phyloP scores from a whole-genome alignment of 2,888 invertebrate genomes.

The Ectemnius continuus region DNA sequence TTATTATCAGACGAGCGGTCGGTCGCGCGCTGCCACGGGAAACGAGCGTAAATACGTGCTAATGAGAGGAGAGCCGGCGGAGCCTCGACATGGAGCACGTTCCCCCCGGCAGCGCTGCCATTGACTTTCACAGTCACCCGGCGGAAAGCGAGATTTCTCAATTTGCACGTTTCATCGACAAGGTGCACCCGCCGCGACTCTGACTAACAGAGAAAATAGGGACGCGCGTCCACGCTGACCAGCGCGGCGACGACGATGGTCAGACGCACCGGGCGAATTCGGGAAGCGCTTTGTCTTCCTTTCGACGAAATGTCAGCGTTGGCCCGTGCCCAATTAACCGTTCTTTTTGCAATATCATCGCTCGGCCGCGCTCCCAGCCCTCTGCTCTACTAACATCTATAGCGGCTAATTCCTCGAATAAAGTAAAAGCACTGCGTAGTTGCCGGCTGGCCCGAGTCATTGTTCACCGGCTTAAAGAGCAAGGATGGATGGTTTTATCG shows the following conservation, averaged over 20 bases:
- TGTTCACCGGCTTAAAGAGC: slow-evolving; percentile 5
- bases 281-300: slow-evolving; percentile 32
- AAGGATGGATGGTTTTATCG: not conserved
- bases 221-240: too few relatives aligned
- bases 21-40: slow-evolving; percentile 16
- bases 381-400: slow-evolving; percentile 1
- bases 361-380: slow-evolving; percentile 4
- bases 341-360: slow-evolving; percentile 49
- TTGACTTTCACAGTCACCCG: slow-evolving; percentile 40
- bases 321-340: slow-evolving; percentile 54
- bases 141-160: too few relatives aligned
- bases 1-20: slow-evolving; percentile 19
- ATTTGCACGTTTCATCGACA: too few relatives aligned
- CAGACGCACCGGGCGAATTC: slow-evolving; percentile 30
- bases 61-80: slow-evolving; percentile 11
- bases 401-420: slow-evolving; percentile 23
- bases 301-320: slow-evolving; percentile 33
- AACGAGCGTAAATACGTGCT: slow-evolving; percentile 18
- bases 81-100: not conserved
- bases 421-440: slow-evolving; percentile 37
- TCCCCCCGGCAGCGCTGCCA: slow-evolving; percentile 7
- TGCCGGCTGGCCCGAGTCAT: slow-evolving; percentile 18
- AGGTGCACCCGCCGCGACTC: too few relatives aligned
- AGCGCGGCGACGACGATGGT: too few relatives aligned
- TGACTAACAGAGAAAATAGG: too few relatives aligned